phyloP scores from a whole-genome alignment of 2,888 invertebrate species.

The Kryphioiulus occultus region DNA sequence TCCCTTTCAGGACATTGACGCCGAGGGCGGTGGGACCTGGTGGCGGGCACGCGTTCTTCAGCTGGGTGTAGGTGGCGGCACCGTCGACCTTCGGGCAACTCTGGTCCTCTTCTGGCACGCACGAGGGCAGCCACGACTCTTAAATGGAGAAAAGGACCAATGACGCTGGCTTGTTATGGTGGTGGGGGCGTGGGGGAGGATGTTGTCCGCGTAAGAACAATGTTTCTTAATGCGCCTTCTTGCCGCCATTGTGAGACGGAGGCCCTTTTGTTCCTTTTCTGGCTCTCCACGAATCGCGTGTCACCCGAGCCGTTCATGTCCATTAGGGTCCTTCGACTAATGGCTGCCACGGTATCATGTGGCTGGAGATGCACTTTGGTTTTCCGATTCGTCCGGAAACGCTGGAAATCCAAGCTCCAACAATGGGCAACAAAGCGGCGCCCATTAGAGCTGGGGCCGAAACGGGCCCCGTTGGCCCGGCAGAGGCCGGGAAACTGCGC shows the following conservation, averaged over 20 bases:
- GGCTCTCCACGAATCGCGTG: not conserved
- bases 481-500: not conserved
- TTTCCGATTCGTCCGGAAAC: not conserved
- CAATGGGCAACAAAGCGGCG: not conserved
- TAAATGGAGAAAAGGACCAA: not conserved
- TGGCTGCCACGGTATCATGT: not conserved
- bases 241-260: not conserved
- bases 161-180: not conserved
- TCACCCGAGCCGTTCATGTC: not conserved
- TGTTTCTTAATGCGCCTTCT: not conserved
- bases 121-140: slow-evolving; percentile 46
- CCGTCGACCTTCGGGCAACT: not conserved
- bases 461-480: not conserved
- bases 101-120: slow-evolving; percentile 46
- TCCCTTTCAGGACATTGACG: slow-evolving; percentile 42
- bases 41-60: slow-evolving; percentile 37
- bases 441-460: not conserved
- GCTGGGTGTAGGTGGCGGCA: slow-evolving; percentile 47
- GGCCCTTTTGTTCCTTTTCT: not conserved
- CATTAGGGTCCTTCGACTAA: not conserved
- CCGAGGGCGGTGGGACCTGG: not conserved
- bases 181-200: not conserved
- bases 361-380: not conserved
- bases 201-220: not conserved
- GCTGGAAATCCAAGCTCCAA: not conserved